phyloP scores from a whole-genome alignment of 37 sponge, comb jelly and placozoan genomes.

The Aplysina aerophoba region DNA sequence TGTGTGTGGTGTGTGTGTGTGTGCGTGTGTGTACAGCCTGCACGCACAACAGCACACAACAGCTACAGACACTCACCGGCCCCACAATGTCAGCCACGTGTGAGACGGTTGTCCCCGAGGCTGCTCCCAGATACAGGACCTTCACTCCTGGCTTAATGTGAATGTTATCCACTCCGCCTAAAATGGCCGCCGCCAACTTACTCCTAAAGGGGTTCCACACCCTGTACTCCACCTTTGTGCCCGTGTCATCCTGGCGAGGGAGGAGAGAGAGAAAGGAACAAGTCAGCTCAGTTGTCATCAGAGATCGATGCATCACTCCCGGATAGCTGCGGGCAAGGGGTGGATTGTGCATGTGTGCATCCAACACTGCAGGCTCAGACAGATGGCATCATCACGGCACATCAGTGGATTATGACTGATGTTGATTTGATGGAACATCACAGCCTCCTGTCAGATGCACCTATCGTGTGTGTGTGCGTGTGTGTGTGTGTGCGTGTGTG shows the following conservation, averaged over 20 bases:
- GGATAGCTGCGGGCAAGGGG: no score
- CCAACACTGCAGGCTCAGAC: not conserved
- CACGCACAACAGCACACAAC: no score
- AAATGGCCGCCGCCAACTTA: conserved; percentile 96
- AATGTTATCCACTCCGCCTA: conserved; percentile 95
- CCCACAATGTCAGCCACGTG: conserved; percentile 98
- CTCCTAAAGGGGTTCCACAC: conserved; percentile 99
- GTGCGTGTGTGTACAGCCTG: no score
- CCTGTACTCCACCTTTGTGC: conserved; percentile 89
- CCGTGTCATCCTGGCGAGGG: not conserved
- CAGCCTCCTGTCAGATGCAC: not conserved
- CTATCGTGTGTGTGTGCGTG: no score
- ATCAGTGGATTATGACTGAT: conserved; percentile 34
- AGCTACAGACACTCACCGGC: conserved; percentile 79
- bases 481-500: no score
- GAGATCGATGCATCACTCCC: no score
- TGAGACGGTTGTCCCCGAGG: conserved; percentile 98
- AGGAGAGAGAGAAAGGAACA: not conserved
- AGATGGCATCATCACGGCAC: no score
- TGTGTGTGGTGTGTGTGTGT: no score
- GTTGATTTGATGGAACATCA: not conserved
- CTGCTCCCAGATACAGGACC: conserved; percentile 98
- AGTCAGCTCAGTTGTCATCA: not conserved
- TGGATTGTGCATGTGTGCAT: not conserved
- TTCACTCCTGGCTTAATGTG: conserved; percentile 94